These are phyloP conservation scores for Nibea albiflora DNA, from an alignment of 2,113 vertebrate species.

Conservation along the genomic window DNA sequence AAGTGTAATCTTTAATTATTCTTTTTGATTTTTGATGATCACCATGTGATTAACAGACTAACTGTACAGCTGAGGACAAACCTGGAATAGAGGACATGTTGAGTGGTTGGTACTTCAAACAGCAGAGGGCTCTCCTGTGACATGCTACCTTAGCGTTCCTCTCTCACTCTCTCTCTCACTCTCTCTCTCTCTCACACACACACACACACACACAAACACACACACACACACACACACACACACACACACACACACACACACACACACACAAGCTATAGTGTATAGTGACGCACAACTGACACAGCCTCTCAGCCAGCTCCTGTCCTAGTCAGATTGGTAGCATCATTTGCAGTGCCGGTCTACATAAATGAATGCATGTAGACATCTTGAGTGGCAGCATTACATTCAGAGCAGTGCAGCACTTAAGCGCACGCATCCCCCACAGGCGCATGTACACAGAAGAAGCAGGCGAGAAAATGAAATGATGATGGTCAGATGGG, in stretches of 20 bases:
- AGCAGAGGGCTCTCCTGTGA: constrained; percentile 78
- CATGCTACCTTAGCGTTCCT: constrained; percentile 11
- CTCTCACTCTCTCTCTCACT: neutral
- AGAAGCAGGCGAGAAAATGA: constrained; percentile 33
- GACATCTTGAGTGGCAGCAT: constrained; percentile 31
- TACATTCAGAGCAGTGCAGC: constrained; percentile 12
- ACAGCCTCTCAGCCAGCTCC: constrained; percentile 59
- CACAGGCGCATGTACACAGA: constrained; percentile 21
- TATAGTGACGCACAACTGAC: constrained; percentile 52
- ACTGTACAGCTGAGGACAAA: neutral
- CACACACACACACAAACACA: neutral
- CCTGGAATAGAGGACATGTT: neutral
- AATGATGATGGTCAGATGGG: constrained; percentile 49
- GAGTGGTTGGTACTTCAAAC: constrained; percentile 40
- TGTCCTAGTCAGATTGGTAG: constrained; percentile 50
- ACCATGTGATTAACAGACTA: neutral
- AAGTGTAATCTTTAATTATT: neutral
- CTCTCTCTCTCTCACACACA: too few relatives aligned
- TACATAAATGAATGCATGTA: constrained; percentile 54
- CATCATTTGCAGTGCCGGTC: constrained; percentile 49
- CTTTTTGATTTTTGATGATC: neutral
- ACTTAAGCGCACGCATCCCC: constrained; percentile 11
- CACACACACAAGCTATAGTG: constrained; percentile 27
- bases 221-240: neutral
- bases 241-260: neutral